A percentile compares a stretch with the other conserved stretches of the same genome.
Conservation (phyloP, 2,113 vertebrate species). For the Todiramphus saurophagus region DNA sequence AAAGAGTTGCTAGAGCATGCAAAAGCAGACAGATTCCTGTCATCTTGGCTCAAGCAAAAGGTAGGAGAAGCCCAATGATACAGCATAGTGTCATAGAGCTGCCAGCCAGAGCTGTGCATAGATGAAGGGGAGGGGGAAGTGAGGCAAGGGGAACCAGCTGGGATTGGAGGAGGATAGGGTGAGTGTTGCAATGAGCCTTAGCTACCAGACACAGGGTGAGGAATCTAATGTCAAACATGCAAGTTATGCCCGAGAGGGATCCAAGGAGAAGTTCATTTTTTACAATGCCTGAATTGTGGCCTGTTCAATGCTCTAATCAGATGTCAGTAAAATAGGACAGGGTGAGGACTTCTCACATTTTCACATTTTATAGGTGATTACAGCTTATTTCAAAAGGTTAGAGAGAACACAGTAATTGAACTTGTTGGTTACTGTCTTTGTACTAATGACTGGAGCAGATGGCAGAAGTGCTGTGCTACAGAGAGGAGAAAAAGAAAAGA, state of each 20-base stretch:
- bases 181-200: not conserved
- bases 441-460: constrained; percentile 1
- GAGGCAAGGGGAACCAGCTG: not conserved
- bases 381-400: not conserved
- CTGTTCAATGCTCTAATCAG: not conserved
- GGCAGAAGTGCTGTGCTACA: not conserved
- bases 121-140: not conserved
- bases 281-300: not conserved
- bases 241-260: not conserved
- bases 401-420: not conserved
- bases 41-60: not conserved
- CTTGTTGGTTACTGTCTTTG: not conserved
- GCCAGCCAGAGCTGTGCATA: not conserved
- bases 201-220: not conserved
- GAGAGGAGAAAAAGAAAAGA: not conserved
- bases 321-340: not conserved
- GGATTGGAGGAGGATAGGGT: not conserved
- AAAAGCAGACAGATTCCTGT: not conserved
- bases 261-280: not conserved
- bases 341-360: not conserved
- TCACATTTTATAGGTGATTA: not conserved
- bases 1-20: not conserved
- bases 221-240: not conserved
- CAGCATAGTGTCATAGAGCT: not conserved
- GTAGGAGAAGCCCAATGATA: not conserved